Base-by-base conservation (phyloP, 2,888 invertebrate species). In the Syrphus vitripennis region DNA sequence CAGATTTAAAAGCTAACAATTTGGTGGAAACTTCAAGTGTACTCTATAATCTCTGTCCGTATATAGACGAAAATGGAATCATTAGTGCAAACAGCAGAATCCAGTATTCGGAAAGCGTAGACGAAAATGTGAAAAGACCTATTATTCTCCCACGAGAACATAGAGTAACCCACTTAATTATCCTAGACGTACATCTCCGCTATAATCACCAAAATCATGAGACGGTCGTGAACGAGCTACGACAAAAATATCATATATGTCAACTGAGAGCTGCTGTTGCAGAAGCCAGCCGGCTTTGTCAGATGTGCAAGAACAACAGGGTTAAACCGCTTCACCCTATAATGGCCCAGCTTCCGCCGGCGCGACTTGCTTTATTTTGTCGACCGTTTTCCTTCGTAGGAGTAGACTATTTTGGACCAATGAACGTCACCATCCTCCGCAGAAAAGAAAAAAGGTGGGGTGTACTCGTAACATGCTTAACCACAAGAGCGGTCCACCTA, bases 361-460 rank as follows among this genome's bases (percentile, higher is more conserved):
- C 67, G 10, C 57, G 65, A 16, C 21, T 79, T 1, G 59, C 63
- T 1, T 31, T 75, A 4, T 81, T 81, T 19, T 69, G 45, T 59
- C 74, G 81, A 5, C 77, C 86, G 7, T 78, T 78, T 26, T 48
- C 70, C 10, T 78, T 61, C n/a, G 29, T 34, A 6, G 70, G 78
- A 12, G 26, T 63, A n/a, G 63, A 53, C 21, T 78, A 78, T 14
- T 72, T 74, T 31, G 82, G 75, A 0, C 76, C 71, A 0, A 29
- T 79, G 21, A 40, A 50, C 19, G 75, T 79, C 7, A 26, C 37
- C 19, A 59, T 76, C 7, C 45, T 65, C 3, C 59, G 83, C 12
- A 72, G 78, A 34, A 59, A 50, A 14, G 87, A 83, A 19, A 83
- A 87, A 55, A 50, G 86, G 21, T 86, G 75, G n/a, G 84, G 76